Evolutionary conservation across 2,797 vertebrate genomes (phyloP), one percentile per base, ranked within the genome.

Genomic region (Hirundo rustica): DNA sequence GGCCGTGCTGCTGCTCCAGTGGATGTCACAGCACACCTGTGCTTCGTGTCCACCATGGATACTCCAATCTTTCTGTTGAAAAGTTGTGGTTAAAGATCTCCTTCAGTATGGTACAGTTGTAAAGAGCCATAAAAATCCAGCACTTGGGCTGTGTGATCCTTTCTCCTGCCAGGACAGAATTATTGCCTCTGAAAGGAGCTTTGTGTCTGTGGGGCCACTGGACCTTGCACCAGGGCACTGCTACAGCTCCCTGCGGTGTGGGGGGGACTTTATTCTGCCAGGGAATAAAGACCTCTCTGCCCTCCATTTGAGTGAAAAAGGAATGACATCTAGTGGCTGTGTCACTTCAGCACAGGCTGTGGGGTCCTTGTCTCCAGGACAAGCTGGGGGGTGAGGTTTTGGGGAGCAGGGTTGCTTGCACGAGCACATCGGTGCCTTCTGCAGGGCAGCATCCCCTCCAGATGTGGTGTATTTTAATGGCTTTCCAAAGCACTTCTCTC

Each of bases 321-420:
- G 85, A 94, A 95, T 92, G 91, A 97, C 97, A 97, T 86, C 97
- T 97, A 95, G 96, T 93, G 97, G 97, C 42, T 88, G 3, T 1
- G 29, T 54, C 87, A 13, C 67, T 62, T 62, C 91, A 95, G 58
- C 85, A 77, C 60, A 58, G 18, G 34, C 2, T 42, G 47, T 7
- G 30, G 26, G 40, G 21, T 79, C 40, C 32, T 10, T 42, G 30
- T 55, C 61, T 38, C 40, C 85, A 47, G 4, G 1, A 26, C 47
- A 23, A 3, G 15, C 1, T n/a, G 11, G 42, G 34, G 58, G 16
- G 2, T 3, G 50, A 66, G 44, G 30, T 53, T 91, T 76, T 1
- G 26, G 71, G 32, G 29, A 26, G 19, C 11, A 2, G 40, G 32
- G 9, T 14, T 38, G 11, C 29, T 45, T 62, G 2, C 36, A 40